These are phyloP conservation scores for Neotoma lepida DNA, from an alignment of 2,113 vertebrate species.

Conservation along the genomic window DNA sequence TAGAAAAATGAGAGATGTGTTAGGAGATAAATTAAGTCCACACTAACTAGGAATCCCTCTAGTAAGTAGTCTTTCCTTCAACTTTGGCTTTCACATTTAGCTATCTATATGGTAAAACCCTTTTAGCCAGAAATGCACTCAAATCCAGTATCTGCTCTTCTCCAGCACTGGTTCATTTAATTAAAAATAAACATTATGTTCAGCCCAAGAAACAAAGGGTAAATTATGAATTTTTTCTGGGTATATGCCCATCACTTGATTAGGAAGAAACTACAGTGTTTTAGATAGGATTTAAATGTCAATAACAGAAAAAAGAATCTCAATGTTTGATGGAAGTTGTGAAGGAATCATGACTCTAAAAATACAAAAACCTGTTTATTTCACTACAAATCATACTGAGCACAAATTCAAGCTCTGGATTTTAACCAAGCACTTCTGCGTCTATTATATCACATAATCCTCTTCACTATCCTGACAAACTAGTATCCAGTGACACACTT, in stretches of 20 bases:
- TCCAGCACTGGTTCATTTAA: not conserved
- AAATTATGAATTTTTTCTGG: slow-evolving; percentile 11
- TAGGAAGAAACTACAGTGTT: not conserved
- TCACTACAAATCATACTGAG: not conserved
- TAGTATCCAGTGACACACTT: not conserved
- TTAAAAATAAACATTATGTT: not conserved
- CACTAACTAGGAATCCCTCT: no score
- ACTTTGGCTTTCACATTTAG: no score
- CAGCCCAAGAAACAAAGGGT: not conserved
- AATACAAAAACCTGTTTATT: not conserved
- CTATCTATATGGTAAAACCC: no score
- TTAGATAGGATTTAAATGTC: slow-evolving; percentile 5
- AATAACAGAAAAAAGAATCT: not conserved
- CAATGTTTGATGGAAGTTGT: not conserved
- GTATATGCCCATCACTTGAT: not conserved
- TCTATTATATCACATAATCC: not conserved
- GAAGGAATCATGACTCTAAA: not conserved
- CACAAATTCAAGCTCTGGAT: not conserved
- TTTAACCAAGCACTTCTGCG: not conserved
- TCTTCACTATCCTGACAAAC: not conserved
- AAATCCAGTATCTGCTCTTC: no score
- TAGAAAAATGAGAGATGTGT: no score
- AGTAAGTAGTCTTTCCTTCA: no score
- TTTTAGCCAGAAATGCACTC: no score
- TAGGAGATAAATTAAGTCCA: no score